A percentile compares a stretch with the other conserved stretches of the same genome.
phyloP scores from a whole-genome alignment of 2,888 invertebrate species.

The Drosophila leonis region DNA sequence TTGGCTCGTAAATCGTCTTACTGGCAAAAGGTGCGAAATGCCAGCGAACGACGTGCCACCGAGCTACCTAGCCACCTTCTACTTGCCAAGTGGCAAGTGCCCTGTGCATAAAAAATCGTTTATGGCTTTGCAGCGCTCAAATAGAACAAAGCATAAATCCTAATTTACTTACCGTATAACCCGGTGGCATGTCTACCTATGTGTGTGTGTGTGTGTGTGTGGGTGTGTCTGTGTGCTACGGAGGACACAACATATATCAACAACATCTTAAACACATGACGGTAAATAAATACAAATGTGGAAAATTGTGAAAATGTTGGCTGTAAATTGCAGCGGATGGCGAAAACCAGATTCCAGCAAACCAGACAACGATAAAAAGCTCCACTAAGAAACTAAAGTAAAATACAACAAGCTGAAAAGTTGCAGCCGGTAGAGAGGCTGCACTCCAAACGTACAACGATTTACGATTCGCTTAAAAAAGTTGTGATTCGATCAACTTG shows the following conservation, averaged over 20 bases:
- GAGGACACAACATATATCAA: conserved; percentile 73
- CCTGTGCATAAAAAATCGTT: conserved; percentile 76
- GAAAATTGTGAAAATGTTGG: conserved; percentile 71
- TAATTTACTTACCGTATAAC: conserved; percentile 76
- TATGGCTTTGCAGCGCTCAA: conserved; percentile 79
- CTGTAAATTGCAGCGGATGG: conserved; percentile 59
- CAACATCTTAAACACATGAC: conserved; percentile 79
- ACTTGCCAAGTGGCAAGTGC: conserved; percentile 12
- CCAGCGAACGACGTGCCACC: conserved; percentile 43
- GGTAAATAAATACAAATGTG: conserved; percentile 80
- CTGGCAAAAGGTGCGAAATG: conserved; percentile 75
- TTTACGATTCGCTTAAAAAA: conserved; percentile 59
- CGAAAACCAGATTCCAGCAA: conserved; percentile 35
- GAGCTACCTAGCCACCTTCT: conserved; percentile 29
- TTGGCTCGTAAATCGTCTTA: conserved; percentile 72
- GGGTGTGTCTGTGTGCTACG: conserved; percentile 39
- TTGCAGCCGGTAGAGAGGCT: neutral
- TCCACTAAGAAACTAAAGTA: conserved; percentile 33
- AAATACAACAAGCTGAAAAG: conserved; percentile 41
- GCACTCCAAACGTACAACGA: conserved; percentile 39
- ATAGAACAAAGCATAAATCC: conserved; percentile 80
- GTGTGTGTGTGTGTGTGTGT: conserved; percentile 12
- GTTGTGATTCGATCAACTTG: conserved; percentile 50
- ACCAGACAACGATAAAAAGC: conserved; percentile 48
- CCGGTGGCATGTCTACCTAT: conserved; percentile 55